Evolutionary conservation across 2,113 vertebrate genomes (phyloP).

Genomic region (Tor tambroides): DNA sequence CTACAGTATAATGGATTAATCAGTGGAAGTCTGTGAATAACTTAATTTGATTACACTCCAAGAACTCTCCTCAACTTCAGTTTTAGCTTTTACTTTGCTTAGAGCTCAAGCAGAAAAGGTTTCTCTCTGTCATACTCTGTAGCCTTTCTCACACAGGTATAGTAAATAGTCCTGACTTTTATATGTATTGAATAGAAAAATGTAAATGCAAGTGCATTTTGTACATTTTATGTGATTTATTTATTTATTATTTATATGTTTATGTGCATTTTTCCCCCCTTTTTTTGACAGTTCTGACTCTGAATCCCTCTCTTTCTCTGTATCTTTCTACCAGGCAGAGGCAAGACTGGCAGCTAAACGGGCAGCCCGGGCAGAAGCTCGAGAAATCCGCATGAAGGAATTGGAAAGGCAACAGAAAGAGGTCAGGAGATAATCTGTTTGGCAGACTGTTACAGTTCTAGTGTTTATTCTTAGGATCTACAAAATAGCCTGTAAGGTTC

Average conservation of each 20-base stretch:
- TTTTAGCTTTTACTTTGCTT: not conserved
- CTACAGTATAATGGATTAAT: constrained; percentile 23
- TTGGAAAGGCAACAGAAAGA: constrained; percentile 96
- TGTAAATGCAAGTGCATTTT: not conserved
- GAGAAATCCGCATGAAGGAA: constrained; percentile 97
- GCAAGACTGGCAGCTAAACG: constrained; percentile 95
- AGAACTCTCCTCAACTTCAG: constrained; percentile 2
- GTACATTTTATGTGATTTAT: not conserved
- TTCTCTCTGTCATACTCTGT: not conserved
- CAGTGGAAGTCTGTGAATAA: constrained; percentile 19
- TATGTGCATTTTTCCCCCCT: not conserved
- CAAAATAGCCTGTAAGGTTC: not conserved
- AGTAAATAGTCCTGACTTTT: constrained; percentile 12
- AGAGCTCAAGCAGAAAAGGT: not conserved
- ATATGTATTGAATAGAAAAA: not conserved
- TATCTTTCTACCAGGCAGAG: constrained; percentile 84
- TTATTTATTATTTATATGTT: too few species aligned
- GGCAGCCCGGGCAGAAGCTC: constrained; percentile 94
- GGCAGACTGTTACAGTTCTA: not conserved
- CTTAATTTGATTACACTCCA: constrained; percentile 25
- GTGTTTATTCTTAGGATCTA: constrained; percentile 4
- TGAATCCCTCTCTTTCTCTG: not conserved
- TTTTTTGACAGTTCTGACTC: not conserved
- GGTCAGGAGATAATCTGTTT: constrained; percentile 71
- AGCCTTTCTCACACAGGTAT: not conserved